Conservation (phyloP, 2,113 vertebrate species). For the Pholis gunnellus region DNA sequence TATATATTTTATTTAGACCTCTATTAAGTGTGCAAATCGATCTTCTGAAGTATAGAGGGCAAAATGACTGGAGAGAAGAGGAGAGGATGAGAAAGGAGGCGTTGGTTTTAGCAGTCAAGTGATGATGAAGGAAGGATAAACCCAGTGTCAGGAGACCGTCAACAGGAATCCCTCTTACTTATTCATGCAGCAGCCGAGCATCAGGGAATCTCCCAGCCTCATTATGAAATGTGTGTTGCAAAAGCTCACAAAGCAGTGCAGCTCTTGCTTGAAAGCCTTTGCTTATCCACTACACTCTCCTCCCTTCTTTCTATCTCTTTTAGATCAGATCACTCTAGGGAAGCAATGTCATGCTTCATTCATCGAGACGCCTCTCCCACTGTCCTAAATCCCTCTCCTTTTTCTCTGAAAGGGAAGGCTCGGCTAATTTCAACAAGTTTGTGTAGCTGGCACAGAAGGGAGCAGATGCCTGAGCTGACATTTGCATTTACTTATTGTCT, state of each 20-base stretch:
- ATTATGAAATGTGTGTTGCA: slow-evolving; percentile 73
- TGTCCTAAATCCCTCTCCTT: slow-evolving; percentile 63
- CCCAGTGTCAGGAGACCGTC: slow-evolving; percentile 64
- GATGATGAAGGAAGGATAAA: slow-evolving; percentile 60
- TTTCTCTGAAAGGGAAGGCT: slow-evolving; percentile 32
- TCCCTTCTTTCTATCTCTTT: slow-evolving; percentile 66
- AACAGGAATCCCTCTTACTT: slow-evolving; percentile 75
- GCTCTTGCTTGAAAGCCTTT: slow-evolving; percentile 71
- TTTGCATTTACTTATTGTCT: slow-evolving; percentile 33
- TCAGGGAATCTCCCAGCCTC: slow-evolving; percentile 77
- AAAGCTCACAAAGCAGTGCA: slow-evolving; percentile 57
- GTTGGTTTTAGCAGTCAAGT: slow-evolving; percentile 9
- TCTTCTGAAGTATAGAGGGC: slow-evolving; percentile 53
- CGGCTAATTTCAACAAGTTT: slow-evolving; percentile 58
- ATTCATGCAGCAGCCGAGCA: slow-evolving; percentile 72
- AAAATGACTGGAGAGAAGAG: slow-evolving; percentile 21
- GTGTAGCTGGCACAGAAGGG: slow-evolving; percentile 14
- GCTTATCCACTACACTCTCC: slow-evolving; percentile 73
- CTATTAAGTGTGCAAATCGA: slow-evolving; percentile 71
- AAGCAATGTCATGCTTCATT: slow-evolving; percentile 75
- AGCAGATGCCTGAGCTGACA: slow-evolving; percentile 37
- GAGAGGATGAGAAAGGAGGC: slow-evolving; percentile 21
- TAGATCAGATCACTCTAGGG: slow-evolving; percentile 70
- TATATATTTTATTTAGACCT: slow-evolving; percentile 74
- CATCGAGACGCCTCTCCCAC: slow-evolving; percentile 53